Base-by-base conservation (phyloP, 2,797 vertebrate genomes). In the Salmo trutta region DNA sequence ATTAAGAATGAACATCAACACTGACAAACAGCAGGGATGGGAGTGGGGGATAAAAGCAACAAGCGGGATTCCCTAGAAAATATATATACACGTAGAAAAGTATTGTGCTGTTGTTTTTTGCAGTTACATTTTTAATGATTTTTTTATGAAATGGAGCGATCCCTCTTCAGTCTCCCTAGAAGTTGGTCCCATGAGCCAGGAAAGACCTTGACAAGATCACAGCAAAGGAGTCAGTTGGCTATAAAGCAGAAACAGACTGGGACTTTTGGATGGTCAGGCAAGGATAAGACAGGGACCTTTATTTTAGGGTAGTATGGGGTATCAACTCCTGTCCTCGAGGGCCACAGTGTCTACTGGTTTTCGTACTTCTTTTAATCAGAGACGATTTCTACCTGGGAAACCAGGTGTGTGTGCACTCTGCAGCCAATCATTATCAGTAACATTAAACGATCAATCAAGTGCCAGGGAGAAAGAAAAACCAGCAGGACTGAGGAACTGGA, bases 1-100 rank as follows among this genome's bases (percentile, higher is more conserved):
- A 3, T 47, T 47, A 47, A 47, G 41, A 19, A 73, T 74, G n/a
- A 74, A 74, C 73, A 74, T 41, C 73, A 74, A 62, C 56, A 64
- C 21, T 64, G 33, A 62, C 33, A 64, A 36, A 74, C 31, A 74
- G 33, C 56, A 74, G 59, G 31, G 56, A 10, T 64, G 59, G 24
- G n/a, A 12, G 3, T 64, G n/a, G 21, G 59, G 59, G 21, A 12
- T 62, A 65, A 59, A 74, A 59, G 73, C 73, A 74, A 74, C 31
- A 14, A 74, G 56, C 73, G 5, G 73, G 73, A 74, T 24, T 41
- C 59, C 73, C 56, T 74, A 74, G 56, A 74, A 74, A 74, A 74
- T 41, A 24, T 74, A 74, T 74, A 27, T 74, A 74, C 56, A 72
- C 1, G 73, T 74, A 74, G n/a, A 74, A 74, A 74, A 74, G 73